Conservation (phyloP, 2,113 vertebrate species). For the Mola mola region DNA sequence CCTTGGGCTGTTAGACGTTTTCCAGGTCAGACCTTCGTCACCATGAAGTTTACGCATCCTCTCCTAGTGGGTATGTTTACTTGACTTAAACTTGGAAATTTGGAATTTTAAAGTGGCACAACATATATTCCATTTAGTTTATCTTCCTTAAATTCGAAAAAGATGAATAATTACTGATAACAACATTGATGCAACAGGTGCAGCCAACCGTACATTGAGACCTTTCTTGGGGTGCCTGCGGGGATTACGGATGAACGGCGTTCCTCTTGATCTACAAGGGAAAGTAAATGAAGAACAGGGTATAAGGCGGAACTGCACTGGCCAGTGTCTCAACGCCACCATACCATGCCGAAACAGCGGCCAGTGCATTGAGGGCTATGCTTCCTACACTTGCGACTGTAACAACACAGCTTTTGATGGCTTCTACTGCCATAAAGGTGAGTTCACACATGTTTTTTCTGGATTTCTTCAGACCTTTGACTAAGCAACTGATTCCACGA, state of each 20-base stretch:
- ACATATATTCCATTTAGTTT: background rate
- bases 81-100: background rate
- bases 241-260: slow-evolving; percentile 91
- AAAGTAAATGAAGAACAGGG: slow-evolving; percentile 91
- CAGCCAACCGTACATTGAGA: slow-evolving; percentile 88
- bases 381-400: slow-evolving; percentile 94
- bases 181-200: slow-evolving; percentile 76
- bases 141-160: background rate
- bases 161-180: background rate
- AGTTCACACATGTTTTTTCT: slow-evolving; percentile 31
- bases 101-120: background rate
- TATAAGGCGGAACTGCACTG: slow-evolving; percentile 91
- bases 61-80: slow-evolving; percentile 88
- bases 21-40: slow-evolving; percentile 92
- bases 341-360: slow-evolving; percentile 93
- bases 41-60: slow-evolving; percentile 88
- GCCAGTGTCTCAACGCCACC: slow-evolving; percentile 87
- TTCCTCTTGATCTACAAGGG: slow-evolving; percentile 92
- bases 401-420: slow-evolving; percentile 93
- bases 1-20: slow-evolving; percentile 89
- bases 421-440: slow-evolving; percentile 94
- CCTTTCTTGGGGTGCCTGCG: slow-evolving; percentile 95
- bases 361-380: slow-evolving; percentile 93
- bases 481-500: background rate
- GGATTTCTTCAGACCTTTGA: background rate